Conservation (phyloP, 1,140 invertebrate species). For the Matsumurasca onukii region DNA sequence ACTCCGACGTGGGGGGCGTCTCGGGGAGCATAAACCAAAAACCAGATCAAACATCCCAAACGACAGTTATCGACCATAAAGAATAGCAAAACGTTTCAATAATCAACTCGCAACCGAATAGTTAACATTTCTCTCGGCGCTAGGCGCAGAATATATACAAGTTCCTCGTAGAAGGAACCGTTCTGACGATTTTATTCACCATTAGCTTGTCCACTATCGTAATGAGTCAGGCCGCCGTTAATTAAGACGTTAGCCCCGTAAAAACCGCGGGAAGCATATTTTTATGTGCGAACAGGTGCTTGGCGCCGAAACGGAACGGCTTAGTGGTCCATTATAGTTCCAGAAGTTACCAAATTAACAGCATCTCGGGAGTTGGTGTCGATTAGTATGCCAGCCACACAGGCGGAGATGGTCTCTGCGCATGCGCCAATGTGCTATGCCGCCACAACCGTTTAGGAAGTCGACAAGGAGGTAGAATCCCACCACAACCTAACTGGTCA, state of each 20-base stretch:
- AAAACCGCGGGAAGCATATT: conserved; percentile 25
- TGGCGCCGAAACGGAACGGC: too few species aligned
- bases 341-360: neutral
- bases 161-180: neutral
- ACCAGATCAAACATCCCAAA: neutral
- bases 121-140: too few species aligned
- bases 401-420: too few species aligned
- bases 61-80: neutral
- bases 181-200: conserved; percentile 10
- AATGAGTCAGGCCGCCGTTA: neutral
- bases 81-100: neutral
- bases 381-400: neutral
- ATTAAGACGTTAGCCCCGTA: conserved; percentile 7
- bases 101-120: too few species aligned
- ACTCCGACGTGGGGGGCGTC: neutral
- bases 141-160: neutral
- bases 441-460: too few species aligned
- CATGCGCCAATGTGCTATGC: too few species aligned
- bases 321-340: neutral
- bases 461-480: neutral
- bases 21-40: neutral
- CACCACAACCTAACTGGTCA: neutral
- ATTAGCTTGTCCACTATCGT: neutral
- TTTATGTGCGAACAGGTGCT: neutral
- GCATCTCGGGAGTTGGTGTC: neutral